Percentiles rank a stretch among this genome's conserved stretches.
phyloP scores from a whole-genome alignment of 2,888 invertebrate genomes.

The Ophioninae sp. region DNA sequence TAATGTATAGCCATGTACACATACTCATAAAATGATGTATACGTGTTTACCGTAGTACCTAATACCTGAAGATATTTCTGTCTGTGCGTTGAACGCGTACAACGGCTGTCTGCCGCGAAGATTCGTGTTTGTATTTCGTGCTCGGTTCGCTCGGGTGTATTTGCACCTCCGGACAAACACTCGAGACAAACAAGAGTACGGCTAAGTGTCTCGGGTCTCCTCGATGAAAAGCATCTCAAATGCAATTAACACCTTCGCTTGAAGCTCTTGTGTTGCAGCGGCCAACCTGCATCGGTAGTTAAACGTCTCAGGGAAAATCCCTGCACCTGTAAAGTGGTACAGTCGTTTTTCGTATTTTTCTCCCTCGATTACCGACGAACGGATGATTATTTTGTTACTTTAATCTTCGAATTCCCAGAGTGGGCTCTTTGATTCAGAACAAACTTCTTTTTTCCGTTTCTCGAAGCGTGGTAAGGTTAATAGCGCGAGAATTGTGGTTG shows the following conservation, averaged over 20 bases:
- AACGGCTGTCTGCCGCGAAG: background rate
- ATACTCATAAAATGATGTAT: background rate
- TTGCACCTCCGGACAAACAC: slow-evolving; percentile 63
- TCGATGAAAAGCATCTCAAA: slow-evolving; percentile 57
- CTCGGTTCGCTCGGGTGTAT: slow-evolving; percentile 47
- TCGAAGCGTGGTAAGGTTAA: background rate
- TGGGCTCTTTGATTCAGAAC: background rate
- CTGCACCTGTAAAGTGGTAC: background rate
- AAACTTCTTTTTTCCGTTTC: background rate
- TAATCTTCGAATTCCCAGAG: background rate
- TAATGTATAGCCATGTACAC: too few species aligned
- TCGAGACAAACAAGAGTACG: slow-evolving; percentile 59
- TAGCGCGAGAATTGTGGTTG: background rate
- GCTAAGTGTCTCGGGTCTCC: slow-evolving; percentile 12
- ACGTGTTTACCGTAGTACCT: background rate
- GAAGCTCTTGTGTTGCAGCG: slow-evolving; percentile 17
- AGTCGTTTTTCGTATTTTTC: background rate
- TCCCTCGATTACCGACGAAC: too few species aligned
- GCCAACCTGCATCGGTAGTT: slow-evolving; percentile 1
- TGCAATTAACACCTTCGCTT: slow-evolving; percentile 55
- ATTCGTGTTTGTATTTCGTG: slow-evolving; percentile 26
- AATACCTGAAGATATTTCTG: background rate
- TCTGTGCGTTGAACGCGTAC: background rate
- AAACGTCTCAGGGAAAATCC: background rate
- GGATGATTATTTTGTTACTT: background rate